Evolutionary conservation across 2,888 invertebrate genomes (phyloP).

Genomic region (Melipona bicolor): DNA sequence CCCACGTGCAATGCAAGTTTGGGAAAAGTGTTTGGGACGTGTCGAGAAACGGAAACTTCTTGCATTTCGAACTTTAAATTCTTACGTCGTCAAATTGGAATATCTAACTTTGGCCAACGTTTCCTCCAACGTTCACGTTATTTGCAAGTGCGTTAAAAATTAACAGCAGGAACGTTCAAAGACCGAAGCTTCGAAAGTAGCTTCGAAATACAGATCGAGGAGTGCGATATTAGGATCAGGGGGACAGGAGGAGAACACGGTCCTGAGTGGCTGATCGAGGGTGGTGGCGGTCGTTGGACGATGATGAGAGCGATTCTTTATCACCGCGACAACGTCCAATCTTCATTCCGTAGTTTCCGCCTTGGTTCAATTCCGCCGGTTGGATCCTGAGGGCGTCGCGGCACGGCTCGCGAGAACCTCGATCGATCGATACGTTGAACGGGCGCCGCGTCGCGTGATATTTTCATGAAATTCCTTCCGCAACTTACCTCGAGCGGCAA

Average conservation of each 20-base stretch:
- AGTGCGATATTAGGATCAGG: not conserved
- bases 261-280: not conserved
- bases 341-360: not conserved
- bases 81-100: too few relatives aligned
- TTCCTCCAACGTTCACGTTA: too few relatives aligned
- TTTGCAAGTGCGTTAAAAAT: too few relatives aligned
- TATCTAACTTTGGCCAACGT: too few relatives aligned
- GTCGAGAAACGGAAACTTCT: too few relatives aligned
- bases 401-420: not conserved
- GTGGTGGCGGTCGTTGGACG: not conserved
- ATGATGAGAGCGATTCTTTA: conserved; percentile 24
- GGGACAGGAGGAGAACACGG: too few relatives aligned
- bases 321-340: not conserved
- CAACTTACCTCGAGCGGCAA: not conserved
- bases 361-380: not conserved
- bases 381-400: conserved; percentile 5
- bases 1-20: too few relatives aligned
- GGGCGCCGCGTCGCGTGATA: not conserved
- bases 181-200: too few relatives aligned
- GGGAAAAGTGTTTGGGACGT: too few relatives aligned
- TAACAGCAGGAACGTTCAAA: too few relatives aligned
- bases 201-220: too few relatives aligned
- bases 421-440: conserved; percentile 32
- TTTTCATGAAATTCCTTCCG: conserved; percentile 27
- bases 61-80: not conserved